A percentile compares a stretch with the other conserved stretches of the same genome.
Evolutionary conservation across 2,797 vertebrate species (phyloP).

Genomic region (Streptopelia turtur): DNA sequence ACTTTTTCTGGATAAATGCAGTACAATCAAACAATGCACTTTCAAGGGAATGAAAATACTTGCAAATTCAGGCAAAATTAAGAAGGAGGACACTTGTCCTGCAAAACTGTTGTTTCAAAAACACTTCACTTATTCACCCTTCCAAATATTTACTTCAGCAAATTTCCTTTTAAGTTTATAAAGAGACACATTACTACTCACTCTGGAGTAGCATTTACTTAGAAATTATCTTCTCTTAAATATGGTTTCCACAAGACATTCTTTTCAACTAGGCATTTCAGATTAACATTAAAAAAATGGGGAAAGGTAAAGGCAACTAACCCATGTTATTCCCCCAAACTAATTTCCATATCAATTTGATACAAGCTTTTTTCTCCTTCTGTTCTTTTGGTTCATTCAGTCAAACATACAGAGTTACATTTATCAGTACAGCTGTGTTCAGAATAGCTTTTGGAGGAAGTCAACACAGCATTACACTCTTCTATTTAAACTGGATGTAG

Average conservation of each 20-base stretch:
- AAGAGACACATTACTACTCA: neutral
- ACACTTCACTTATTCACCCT: neutral
- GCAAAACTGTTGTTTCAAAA: neutral
- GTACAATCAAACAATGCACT: neutral
- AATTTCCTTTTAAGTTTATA: neutral
- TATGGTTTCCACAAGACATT: neutral
- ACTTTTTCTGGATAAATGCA: neutral
- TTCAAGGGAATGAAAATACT: neutral
- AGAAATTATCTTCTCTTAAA: neutral
- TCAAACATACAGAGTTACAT: neutral
- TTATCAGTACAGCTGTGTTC: neutral
- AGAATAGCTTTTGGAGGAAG: neutral
- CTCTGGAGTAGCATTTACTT: neutral
- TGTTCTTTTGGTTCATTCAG: neutral
- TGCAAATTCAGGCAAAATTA: neutral
- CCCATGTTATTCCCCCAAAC: neutral
- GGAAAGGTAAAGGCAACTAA: neutral
- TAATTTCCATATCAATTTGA: neutral
- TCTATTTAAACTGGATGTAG: neutral
- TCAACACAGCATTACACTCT: neutral
- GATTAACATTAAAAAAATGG: neutral
- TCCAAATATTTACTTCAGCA: neutral
- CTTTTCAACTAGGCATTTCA: neutral
- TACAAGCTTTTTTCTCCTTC: neutral
- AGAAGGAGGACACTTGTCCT: neutral